Base-by-base conservation (phyloP, 2,888 invertebrate species). In the Nineta flava region DNA sequence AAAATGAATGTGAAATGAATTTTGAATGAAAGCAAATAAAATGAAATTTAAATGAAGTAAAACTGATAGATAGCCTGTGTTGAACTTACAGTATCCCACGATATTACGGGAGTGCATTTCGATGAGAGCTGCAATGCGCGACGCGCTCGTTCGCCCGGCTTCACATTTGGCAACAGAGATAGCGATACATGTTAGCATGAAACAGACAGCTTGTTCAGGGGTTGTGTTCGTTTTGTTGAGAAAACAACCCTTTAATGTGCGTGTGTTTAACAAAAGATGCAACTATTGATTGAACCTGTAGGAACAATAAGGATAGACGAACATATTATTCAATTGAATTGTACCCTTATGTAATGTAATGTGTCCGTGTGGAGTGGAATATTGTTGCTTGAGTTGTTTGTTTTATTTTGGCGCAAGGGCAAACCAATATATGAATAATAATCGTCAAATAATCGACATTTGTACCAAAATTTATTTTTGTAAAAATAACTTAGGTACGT, bases 51-150 rank as follows among this genome's bases (percentile, higher is more conserved):
- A 17, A 42, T 42, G 3, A 42, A 12, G 17, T 19, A 19, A 43
- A 19, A 15, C n/a, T 2, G 16, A 19, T 5, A 13, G n/a, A 43
- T 26, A 26, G 26, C 26, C 26, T 26, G 26, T 26, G 7, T n/a
- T 26, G 26, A 26, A 43, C 43, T 43, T 43, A 43, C 43, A 43
- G 21, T 43, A 21, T 43, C 43, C 43, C 43, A 19, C 19, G 19
- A 43, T 43, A 21, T 19, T 17, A 43, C 43, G 21, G 43, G 43
- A 43, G 43, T 43, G 43, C 43, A 43, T 43, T 43, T 43, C n/a
- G n/a, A n/a, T 21, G 26, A 43, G 15, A 43, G 43, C 21, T 43
- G 43, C 43, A 43, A 21, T 19, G 43, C 17, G 21, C 43, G 21
- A n/a, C n/a, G n/a, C n/a, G n/a, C n/a, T n/a, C n/a, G n/a, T n/a